Evolutionary conservation across 2,888 invertebrate genomes (phyloP), one percentile per base, ranked within the genome.

Genomic region (Xylophagus ater): DNA sequence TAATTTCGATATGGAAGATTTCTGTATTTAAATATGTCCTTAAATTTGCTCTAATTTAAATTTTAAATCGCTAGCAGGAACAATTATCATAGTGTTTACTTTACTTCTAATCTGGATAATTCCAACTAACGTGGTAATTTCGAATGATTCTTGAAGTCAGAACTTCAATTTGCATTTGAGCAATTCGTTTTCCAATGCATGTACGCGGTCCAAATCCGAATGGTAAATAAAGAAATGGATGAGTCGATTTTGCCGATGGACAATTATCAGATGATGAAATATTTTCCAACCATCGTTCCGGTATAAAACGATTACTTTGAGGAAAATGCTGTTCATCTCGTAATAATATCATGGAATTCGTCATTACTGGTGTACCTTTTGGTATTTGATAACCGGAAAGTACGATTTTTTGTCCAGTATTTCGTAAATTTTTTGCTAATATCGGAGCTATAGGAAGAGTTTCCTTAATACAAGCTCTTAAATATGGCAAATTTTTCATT

Each of bases 121-220:
- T 25, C 59, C 59, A 60, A 13, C 46, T 51, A 8, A 62, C 35
- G 12, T 42, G 44, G 35, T 65, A 69, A 35, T 55, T 53, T 9
- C 62, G 51, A 14, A 68, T 13, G 4, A 61, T 39, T 4, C 55
- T 70, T 13, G 67, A 62, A 19, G 71, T 42, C 0, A 76, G 55
- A 2, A 66, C 67, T 57, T 76, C 74, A 38, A 81, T 71, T 58
- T 82, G 83, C 51, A 84, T 66, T 53, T 81, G 80, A 1, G 83
- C 83, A 43, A 86, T 75, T 52, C 83, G 66, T 51, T 76, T 69
- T 7, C 85, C 84, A 46, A 81, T 72, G 53, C 81, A 82, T 36
- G 73, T 73, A 41, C 81, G 70, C 0, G 78, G 69, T 1, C 81
- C 82, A 51, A 75, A 78, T 2, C 81, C 81, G 55, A 82, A 82